These are phyloP conservation scores for Sebastolobus alascanus DNA, from an alignment of 2,797 vertebrate species.

Conservation along the genomic window DNA sequence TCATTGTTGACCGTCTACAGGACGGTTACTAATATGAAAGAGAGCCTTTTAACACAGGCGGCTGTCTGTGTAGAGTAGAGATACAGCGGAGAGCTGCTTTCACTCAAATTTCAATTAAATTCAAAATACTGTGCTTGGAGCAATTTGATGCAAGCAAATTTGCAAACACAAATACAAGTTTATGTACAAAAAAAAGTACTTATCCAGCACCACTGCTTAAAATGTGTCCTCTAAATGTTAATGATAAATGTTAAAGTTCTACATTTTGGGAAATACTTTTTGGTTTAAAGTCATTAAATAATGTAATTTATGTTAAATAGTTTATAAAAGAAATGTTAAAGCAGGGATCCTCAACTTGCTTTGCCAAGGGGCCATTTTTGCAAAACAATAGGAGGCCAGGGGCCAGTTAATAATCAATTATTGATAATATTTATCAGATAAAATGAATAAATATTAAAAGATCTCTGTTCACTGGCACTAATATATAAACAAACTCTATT, in stretches of 20 bases:
- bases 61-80: neutral
- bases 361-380: too few species aligned
- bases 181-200: neutral
- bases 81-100: neutral
- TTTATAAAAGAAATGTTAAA: neutral
- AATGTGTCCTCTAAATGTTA: neutral
- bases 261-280: neutral
- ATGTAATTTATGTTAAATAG: neutral
- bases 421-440: neutral
- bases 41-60: neutral
- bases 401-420: neutral
- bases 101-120: neutral
- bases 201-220: neutral
- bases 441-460: too few species aligned
- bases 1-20: constrained; percentile 10
- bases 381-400: too few species aligned
- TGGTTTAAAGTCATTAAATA: neutral
- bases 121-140: neutral
- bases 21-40: neutral
- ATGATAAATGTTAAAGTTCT: neutral
- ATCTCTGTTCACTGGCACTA: neutral
- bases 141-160: neutral
- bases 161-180: neutral
- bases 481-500: too few species aligned
- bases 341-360: neutral